Conservation (phyloP, 2,888 invertebrate genomes). For the Harmothoe impar region DNA sequence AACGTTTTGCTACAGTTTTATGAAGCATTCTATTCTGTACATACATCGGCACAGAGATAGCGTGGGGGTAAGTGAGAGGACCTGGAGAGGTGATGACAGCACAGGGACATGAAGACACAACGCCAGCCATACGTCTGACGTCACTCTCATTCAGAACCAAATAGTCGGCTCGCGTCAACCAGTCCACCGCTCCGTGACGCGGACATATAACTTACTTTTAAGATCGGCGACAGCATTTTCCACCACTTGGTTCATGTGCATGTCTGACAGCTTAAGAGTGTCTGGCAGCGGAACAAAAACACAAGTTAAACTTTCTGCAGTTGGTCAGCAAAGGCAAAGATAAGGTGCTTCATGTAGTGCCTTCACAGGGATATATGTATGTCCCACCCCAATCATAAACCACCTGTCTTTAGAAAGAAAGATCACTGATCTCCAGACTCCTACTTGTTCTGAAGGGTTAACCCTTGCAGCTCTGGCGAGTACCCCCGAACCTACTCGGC, state of each 20-base stretch:
- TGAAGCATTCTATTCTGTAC: too few relatives aligned
- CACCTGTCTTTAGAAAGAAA: too few relatives aligned
- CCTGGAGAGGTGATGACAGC: not conserved
- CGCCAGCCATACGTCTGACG: not conserved
- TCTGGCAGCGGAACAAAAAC: conserved; percentile 76
- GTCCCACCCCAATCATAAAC: too few relatives aligned
- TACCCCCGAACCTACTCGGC: too few relatives aligned
- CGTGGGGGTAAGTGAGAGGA: not conserved
- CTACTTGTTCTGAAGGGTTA: too few relatives aligned
- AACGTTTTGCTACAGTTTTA: too few relatives aligned
- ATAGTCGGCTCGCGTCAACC: not conserved
- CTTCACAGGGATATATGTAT: too few relatives aligned
- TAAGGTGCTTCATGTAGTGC: too few relatives aligned
- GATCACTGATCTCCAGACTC: too few relatives aligned
- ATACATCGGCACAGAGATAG: not conserved
- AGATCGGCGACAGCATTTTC: conserved; percentile 81
- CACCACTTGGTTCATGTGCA: conserved; percentile 83
- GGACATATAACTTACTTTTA: conserved; percentile 78
- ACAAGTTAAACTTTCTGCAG: conserved; percentile 64
- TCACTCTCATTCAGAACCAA: conserved; percentile 32
- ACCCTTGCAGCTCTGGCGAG: too few relatives aligned
- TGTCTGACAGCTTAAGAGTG: conserved; percentile 81
- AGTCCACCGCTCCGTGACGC: not conserved
- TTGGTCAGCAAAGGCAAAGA: conserved; percentile 8
- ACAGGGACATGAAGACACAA: not conserved